These are phyloP conservation scores for Tribolium madens DNA, from an alignment of 1,140 invertebrate species.

Conservation along the genomic window DNA sequence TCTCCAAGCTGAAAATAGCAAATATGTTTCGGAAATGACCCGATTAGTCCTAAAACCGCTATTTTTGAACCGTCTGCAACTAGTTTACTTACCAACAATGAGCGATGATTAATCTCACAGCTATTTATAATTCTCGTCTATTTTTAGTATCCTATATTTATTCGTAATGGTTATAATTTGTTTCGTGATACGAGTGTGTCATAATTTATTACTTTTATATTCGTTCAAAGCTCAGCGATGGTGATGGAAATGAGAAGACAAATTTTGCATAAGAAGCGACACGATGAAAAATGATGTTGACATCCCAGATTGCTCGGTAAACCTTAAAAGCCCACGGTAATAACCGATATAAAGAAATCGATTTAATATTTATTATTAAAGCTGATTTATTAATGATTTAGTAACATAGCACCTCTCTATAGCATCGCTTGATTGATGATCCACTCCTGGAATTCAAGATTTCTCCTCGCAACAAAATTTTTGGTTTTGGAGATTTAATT, in stretches of 20 bases:
- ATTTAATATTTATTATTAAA: conserved; percentile 43
- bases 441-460: not conserved
- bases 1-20: not conserved
- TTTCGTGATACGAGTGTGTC: conserved; percentile 32
- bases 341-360: conserved; percentile 41
- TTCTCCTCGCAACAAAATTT: not conserved
- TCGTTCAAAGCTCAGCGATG: conserved; percentile 26
- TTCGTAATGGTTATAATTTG: conserved; percentile 33
- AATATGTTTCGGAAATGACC: conserved; percentile 1
- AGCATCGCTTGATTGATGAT: conserved; percentile 31
- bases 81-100: conserved; percentile 10
- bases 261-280: conserved; percentile 42
- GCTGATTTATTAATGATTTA: conserved; percentile 41
- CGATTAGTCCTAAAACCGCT: conserved; percentile 8
- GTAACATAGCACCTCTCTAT: conserved; percentile 24
- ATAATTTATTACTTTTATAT: conserved; percentile 35
- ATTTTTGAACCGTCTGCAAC: not conserved
- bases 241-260: conserved; percentile 38
- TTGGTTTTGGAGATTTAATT: conserved; percentile 16
- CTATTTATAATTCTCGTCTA: conserved; percentile 17
- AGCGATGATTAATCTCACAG: conserved; percentile 10
- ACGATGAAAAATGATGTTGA: conserved; percentile 44
- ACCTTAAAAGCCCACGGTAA: conserved; percentile 26
- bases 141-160: conserved; percentile 37
- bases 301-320: conserved; percentile 21